Evolutionary conservation across 2,797 vertebrate genomes (phyloP).

Genomic region (Microcaecilia unicolor): DNA sequence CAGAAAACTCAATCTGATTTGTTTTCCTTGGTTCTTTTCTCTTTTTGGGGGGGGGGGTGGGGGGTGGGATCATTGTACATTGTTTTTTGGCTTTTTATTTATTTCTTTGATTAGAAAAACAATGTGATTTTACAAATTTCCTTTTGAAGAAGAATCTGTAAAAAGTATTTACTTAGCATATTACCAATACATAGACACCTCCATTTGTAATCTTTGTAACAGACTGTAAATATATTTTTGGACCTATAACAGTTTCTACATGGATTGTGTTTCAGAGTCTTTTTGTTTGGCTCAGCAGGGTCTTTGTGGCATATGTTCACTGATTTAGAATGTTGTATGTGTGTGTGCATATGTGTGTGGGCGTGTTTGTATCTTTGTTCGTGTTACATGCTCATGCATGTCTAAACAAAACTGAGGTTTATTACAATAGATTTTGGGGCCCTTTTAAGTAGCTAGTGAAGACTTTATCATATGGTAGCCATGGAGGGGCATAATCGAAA

Average conservation of each 20-base stretch:
- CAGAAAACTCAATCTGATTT: constrained; percentile 68
- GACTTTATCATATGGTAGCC: too few species aligned
- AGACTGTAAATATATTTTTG: constrained; percentile 99
- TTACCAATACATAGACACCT: constrained; percentile 86
- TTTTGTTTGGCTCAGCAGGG: too few species aligned
- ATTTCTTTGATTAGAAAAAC: constrained; percentile 85
- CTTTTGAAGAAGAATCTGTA: constrained; percentile 70
- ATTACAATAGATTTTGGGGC: constrained; percentile 47
- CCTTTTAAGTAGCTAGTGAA: too few species aligned
- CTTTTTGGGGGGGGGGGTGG: too few species aligned
- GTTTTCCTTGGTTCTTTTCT: constrained; percentile 32
- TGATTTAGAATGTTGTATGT: too few species aligned
- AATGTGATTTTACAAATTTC: constrained; percentile 68
- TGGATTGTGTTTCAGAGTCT: constrained; percentile 69
- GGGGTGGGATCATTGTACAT: constrained; percentile 91
- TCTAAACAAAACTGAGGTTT: constrained; percentile 51
- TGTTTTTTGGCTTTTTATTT: constrained; percentile 91
- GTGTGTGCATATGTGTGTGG: constrained; percentile 57
- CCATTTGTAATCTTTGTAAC: constrained; percentile 99
- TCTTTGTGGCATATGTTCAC: too few species aligned
- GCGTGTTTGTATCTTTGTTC: constrained; percentile 63
- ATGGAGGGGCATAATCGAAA: too few species aligned
- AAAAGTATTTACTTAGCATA: constrained; percentile 79
- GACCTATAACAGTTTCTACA: constrained; percentile 97
- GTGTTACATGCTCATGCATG: constrained; percentile 61